Evolutionary conservation across 2,113 vertebrate species (phyloP).

Genomic region (Suricata suricatta): DNA sequence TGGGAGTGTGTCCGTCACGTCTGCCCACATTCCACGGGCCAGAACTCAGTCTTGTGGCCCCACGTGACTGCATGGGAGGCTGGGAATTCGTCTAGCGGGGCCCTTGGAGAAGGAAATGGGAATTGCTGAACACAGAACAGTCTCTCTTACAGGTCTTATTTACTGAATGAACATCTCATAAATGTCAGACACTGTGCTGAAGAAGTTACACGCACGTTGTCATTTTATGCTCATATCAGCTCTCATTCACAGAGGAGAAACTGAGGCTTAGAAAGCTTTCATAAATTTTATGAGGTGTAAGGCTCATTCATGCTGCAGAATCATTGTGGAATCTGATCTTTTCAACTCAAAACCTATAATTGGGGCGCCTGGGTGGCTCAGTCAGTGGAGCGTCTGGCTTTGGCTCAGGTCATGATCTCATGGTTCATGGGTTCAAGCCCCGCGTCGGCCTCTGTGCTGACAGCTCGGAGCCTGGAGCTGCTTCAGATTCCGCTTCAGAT

Average conservation of each 20-base stretch:
- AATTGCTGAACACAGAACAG: background rate
- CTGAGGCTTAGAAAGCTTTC: background rate
- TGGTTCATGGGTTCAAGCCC: too few relatives aligned
- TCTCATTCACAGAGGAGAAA: background rate
- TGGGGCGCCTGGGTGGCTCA: too few relatives aligned
- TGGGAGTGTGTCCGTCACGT: background rate
- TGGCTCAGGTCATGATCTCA: too few relatives aligned
- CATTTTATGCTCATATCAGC: background rate
- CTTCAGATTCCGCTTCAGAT: too few relatives aligned
- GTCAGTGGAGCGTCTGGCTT: too few relatives aligned
- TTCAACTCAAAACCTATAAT: background rate
- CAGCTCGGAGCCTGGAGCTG: too few relatives aligned
- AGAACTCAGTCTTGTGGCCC: background rate
- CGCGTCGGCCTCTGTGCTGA: too few relatives aligned
- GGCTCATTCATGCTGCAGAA: background rate
- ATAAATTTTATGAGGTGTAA: background rate
- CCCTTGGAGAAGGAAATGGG: background rate
- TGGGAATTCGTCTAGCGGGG: background rate
- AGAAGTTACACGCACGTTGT: background rate
- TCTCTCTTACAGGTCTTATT: background rate
- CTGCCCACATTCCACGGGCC: background rate
- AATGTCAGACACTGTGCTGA: background rate
- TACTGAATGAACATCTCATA: background rate
- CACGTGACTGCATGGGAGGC: background rate
- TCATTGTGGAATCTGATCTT: background rate